Conservation (phyloP, 2,113 vertebrate species). For the Periophthalmus modestus region DNA sequence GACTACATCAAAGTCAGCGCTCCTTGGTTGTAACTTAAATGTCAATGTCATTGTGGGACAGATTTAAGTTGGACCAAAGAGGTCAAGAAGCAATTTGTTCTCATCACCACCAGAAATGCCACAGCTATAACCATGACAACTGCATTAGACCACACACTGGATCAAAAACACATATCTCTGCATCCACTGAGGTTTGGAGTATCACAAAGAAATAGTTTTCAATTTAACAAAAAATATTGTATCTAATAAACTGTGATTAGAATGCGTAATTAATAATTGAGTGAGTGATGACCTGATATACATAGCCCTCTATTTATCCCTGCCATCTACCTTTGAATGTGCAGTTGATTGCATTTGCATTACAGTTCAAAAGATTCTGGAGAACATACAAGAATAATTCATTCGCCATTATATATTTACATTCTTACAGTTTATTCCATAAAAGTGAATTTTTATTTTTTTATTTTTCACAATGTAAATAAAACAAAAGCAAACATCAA, state of each 20-base stretch:
- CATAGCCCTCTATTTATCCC: no score
- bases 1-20: conserved; percentile 40
- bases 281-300: not conserved
- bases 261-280: not conserved
- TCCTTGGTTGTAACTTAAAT: conserved; percentile 58
- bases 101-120: conserved; percentile 40
- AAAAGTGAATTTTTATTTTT: not conserved
- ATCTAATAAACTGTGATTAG: not conserved
- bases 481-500: not conserved
- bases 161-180: not conserved
- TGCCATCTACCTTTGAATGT: not conserved
- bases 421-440: not conserved
- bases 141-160: not conserved
- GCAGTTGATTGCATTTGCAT: not conserved
- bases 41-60: conserved; percentile 43
- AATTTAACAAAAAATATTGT: not conserved
- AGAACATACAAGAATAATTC: not conserved
- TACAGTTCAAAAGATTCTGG: not conserved
- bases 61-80: conserved; percentile 42
- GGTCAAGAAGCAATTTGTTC: conserved; percentile 56
- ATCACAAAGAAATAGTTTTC: not conserved
- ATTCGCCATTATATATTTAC: not conserved
- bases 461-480: not conserved
- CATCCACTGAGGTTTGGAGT: not conserved
- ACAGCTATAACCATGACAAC: conserved; percentile 23